phyloP scores from a whole-genome alignment of 2,113 vertebrate genomes.

The Syngnathoides biaculeatus region DNA sequence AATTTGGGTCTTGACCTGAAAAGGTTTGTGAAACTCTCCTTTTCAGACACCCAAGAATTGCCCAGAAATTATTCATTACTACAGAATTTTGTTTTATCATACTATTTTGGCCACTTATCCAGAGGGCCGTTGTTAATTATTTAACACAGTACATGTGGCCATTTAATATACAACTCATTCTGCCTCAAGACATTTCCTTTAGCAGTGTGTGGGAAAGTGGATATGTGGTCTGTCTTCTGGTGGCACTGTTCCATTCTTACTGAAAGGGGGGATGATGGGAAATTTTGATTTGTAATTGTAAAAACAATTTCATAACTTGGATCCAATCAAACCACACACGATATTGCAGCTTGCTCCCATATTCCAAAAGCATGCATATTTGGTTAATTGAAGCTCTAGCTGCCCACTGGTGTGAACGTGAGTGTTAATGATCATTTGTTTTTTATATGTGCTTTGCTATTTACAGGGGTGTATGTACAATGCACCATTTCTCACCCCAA shows the following conservation, averaged over 20 bases:
- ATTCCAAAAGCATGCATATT: too few species aligned
- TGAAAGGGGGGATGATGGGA: conserved; percentile 1
- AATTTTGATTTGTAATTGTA: background rate
- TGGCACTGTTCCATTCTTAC: conserved; percentile 14
- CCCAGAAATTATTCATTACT: background rate
- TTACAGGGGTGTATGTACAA: too few species aligned
- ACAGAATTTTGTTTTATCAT: conserved; percentile 4
- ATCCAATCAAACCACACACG: too few species aligned
- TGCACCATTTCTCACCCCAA: too few species aligned
- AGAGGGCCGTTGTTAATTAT: conserved; percentile 15
- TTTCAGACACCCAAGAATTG: background rate
- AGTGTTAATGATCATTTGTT: too few species aligned
- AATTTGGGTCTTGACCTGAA: background rate
- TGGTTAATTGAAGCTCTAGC: background rate
- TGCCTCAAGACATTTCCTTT: conserved; percentile 7
- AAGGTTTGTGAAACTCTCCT: background rate
- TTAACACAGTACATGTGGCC: conserved; percentile 18
- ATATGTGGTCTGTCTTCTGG: conserved; percentile 40
- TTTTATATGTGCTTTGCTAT: too few species aligned
- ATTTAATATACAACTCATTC: conserved; percentile 3
- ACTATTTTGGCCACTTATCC: conserved; percentile 21
- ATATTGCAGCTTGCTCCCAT: too few species aligned
- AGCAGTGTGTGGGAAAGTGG: background rate
- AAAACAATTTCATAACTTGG: background rate
- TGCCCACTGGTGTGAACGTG: too few species aligned